Percentiles rank a stretch among this genome's conserved stretches.
Evolutionary conservation across 2,797 vertebrate species (phyloP).

Genomic region (Ptychadena robeensis): DNA sequence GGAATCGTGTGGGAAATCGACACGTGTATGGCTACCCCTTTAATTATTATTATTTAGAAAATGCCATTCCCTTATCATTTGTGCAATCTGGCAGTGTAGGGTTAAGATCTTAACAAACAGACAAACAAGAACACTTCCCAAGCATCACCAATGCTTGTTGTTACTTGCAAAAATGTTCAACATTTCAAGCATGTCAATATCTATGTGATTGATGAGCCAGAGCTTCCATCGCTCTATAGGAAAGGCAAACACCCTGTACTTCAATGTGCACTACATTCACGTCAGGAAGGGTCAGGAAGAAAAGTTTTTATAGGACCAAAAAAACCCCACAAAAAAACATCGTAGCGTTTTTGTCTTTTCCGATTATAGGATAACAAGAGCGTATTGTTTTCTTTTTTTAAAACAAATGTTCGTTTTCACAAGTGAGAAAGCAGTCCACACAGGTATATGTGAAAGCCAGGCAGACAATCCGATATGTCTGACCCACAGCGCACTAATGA

Average conservation of each 20-base stretch:
- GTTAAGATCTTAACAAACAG: no score
- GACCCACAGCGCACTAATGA: constrained; percentile 20
- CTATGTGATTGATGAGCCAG: background rate
- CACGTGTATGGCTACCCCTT: no score
- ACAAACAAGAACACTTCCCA: background rate
- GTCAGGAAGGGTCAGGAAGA: no score
- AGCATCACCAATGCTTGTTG: background rate
- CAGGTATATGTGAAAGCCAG: constrained; percentile 10
- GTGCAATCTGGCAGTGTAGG: background rate
- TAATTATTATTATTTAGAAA: no score
- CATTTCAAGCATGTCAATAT: background rate
- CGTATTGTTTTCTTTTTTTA: background rate
- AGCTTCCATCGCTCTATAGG: no score
- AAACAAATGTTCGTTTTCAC: no score
- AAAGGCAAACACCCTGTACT: no score
- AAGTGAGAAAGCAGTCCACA: background rate
- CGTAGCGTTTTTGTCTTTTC: no score
- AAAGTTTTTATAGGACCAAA: no score
- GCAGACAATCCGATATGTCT: constrained; percentile 18
- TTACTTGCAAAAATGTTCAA: background rate
- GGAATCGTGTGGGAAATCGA: no score
- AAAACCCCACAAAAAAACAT: no score
- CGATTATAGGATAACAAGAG: background rate
- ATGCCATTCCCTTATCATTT: background rate
- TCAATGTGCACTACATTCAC: no score